Conservation (phyloP, 2,113 vertebrate genomes). For the Phyllostomus discolor region DNA sequence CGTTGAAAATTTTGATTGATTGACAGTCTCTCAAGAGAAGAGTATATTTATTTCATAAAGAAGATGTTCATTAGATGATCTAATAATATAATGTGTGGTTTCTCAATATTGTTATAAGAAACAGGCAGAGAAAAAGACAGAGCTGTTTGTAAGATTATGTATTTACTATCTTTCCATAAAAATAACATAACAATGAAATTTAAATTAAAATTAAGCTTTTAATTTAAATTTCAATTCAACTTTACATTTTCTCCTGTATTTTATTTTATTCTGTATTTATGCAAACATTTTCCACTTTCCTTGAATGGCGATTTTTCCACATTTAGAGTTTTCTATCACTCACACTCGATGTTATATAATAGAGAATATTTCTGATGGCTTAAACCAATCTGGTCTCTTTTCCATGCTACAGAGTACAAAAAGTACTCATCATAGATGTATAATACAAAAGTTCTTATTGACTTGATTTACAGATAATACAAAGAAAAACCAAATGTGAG, state of each 20-base stretch:
- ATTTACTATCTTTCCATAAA: conserved; percentile 20
- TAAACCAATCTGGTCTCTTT: neutral
- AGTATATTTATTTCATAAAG: neutral
- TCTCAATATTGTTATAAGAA: neutral
- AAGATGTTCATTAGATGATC: neutral
- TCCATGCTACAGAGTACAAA: neutral
- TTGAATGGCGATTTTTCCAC: neutral
- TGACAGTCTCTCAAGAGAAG: neutral
- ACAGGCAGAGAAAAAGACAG: neutral
- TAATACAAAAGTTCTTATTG: neutral
- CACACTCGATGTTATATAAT: neutral
- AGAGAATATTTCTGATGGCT: neutral
- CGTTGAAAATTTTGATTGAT: neutral
- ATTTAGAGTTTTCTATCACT: neutral
- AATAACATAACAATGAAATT: neutral
- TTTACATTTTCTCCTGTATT: neutral
- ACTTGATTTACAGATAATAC: neutral
- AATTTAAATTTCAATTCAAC: conserved; percentile 23
- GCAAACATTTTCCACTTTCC: neutral
- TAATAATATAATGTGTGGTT: neutral
- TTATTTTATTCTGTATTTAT: neutral
- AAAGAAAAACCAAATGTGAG: neutral
- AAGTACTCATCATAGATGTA: neutral
- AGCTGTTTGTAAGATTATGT: neutral
- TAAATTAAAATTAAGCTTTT: neutral